These are phyloP conservation scores for Noctua comes DNA, from an alignment of 2,888 invertebrate genomes.

Conservation along the genomic window DNA sequence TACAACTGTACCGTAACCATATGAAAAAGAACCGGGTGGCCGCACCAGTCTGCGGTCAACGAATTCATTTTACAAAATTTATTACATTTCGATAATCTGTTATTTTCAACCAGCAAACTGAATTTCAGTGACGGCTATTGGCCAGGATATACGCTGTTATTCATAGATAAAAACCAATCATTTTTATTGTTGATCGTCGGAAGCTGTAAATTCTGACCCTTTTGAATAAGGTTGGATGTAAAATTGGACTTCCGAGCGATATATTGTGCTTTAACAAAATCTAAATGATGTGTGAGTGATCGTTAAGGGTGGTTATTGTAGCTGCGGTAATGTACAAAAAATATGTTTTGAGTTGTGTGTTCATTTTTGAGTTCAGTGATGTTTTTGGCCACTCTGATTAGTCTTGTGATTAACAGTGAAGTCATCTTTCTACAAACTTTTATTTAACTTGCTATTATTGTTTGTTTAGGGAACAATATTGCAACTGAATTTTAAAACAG, in stretches of 20 bases:
- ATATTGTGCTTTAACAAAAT: constrained; percentile 35
- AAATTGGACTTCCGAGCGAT: constrained; percentile 33
- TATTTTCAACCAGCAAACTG: constrained; percentile 73
- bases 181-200: constrained; percentile 58
- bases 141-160: constrained; percentile 51
- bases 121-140: constrained; percentile 70
- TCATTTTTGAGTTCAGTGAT: background rate
- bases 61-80: constrained; percentile 82
- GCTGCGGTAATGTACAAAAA: background rate
- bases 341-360: background rate
- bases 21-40: constrained; percentile 78
- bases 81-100: constrained; percentile 82
- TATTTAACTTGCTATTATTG: background rate
- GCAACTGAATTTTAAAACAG: too few relatives aligned
- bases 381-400: background rate
- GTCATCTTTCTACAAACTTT: background rate
- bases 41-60: constrained; percentile 80
- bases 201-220: constrained; percentile 40
- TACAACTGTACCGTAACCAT: constrained; percentile 65
- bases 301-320: constrained; percentile 3
- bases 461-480: too few relatives aligned
- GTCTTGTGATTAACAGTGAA: background rate
- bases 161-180: constrained; percentile 65
- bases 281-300: constrained; percentile 42
- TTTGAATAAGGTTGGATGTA: constrained; percentile 35